Conservation (phyloP, 2,888 invertebrate genomes). For the Thymelicus acteon region DNA sequence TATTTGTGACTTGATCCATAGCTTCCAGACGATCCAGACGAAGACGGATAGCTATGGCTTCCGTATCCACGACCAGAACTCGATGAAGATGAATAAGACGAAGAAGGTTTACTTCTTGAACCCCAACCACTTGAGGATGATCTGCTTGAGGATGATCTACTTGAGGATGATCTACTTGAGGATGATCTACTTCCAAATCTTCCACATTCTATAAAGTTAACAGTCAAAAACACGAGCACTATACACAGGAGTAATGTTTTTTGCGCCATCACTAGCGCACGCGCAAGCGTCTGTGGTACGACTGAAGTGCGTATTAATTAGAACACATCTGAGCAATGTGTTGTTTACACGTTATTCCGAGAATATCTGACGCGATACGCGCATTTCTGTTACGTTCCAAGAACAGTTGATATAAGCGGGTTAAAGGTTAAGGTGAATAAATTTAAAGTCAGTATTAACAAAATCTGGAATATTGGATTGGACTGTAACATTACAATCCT, state of each 20-base stretch:
- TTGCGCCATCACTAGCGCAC: conserved; percentile 62
- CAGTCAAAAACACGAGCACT: conserved; percentile 55
- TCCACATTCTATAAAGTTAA: conserved; percentile 55
- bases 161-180: conserved; percentile 1
- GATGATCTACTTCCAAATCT: conserved; percentile 42
- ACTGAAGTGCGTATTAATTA: conserved; percentile 51
- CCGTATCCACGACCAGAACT: conserved; percentile 18
- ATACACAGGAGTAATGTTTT: conserved; percentile 65
- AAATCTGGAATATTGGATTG: neutral
- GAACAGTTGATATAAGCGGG: conserved; percentile 35
- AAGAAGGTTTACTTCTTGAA: conserved; percentile 40
- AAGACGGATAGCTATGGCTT: conserved; percentile 4
- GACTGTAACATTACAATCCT: no score
- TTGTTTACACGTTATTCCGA: conserved; percentile 49
- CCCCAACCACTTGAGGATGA: conserved; percentile 29
- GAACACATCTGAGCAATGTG: conserved; percentile 37
- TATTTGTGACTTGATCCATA: conserved; percentile 29
- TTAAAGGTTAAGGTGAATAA: conserved; percentile 26
- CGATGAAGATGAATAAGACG: conserved; percentile 35
- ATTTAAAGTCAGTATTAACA: neutral
- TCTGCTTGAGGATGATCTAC: conserved; percentile 24
- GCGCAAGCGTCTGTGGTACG: conserved; percentile 48
- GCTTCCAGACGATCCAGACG: neutral
- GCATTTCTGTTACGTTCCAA: neutral
- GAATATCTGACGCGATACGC: conserved; percentile 43